These are phyloP conservation scores for Cairina moschata DNA, from an alignment of 2,113 vertebrate genomes.

Conservation along the genomic window DNA sequence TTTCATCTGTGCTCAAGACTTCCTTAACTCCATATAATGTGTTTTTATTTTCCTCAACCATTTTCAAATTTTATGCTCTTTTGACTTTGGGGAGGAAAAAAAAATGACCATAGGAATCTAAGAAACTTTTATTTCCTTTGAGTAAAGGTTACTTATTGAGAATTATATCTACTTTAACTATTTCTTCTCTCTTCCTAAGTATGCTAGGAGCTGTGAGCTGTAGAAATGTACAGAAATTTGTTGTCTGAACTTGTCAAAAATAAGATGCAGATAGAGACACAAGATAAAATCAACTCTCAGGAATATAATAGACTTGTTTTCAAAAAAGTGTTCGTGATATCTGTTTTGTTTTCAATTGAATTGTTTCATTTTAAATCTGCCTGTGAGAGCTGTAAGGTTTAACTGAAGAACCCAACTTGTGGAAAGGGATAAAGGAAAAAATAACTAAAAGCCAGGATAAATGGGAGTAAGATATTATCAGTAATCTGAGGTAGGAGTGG, in stretches of 20 bases:
- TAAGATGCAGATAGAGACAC: neutral
- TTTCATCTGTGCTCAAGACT: neutral
- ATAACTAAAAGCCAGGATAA: neutral
- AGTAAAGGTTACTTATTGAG: neutral
- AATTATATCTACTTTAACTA: neutral
- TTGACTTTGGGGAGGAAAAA: neutral
- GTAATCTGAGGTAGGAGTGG: neutral
- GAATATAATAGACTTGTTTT: neutral
- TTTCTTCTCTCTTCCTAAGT: neutral
- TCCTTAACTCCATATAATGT: neutral
- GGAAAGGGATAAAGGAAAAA: neutral
- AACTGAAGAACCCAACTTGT: neutral
- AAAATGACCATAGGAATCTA: neutral
- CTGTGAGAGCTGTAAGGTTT: neutral
- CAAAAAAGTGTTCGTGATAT: neutral
- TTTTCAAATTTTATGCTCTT: neutral
- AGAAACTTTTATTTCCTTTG: neutral
- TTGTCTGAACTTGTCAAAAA: neutral
- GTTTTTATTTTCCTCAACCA: neutral
- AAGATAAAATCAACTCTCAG: neutral
- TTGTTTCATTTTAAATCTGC: neutral
- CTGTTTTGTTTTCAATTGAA: neutral
- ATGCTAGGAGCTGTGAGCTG: neutral
- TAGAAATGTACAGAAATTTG: neutral
- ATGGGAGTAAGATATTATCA: neutral